Base-by-base conservation (phyloP, 2,113 vertebrate genomes). In the Rhinogobius similis region DNA sequence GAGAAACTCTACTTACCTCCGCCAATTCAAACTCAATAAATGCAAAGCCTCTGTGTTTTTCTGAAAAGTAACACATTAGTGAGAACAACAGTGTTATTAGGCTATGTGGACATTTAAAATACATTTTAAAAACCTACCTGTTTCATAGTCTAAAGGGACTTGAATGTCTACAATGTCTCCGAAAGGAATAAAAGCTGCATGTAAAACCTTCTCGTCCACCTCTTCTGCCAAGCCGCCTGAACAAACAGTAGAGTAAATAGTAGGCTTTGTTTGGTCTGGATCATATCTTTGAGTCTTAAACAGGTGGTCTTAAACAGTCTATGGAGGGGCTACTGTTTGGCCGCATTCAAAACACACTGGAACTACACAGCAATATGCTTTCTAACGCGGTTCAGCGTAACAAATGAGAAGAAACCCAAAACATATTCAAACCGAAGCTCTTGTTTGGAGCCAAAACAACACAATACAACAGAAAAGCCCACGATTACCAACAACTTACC, bases 71-170 rank as follows among this genome's bases (percentile, higher is more conserved):
- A 3, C 7, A 50, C 76, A 64, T 23, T 14, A 14, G 74, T 7
- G 13, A 50, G 20, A 41, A 58, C 26, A 73, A 29, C 68, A 68
- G 48, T 6, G 20, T 1, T 10, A 8, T 38, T n/a, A 21, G 16
- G 32, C 32, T 21, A 11, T 8, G 21, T 24, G 8, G 11, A 11
- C 36, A 43, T 24, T 24, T 63, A 41, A 39, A 39, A 41, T 10
- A 10, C 5, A 11, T 23, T 41, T 16, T 5, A 23, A 23, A 43
- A 39, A 63, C 86, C 71, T 71, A 97, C 97, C 97, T 1, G 96
- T 98, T 91, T 98, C 97, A 92, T 98, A 99, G 84, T 99, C 96
- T 76, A 98, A 88, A 0, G 96, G 97, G 70, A 98, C 98, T 92
- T 99, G 97, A 90, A 98, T 98, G 89, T 98, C 97, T 24, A 94